Conservation (phyloP, 2,113 vertebrate species). For the Rhynchomys soricoides region DNA sequence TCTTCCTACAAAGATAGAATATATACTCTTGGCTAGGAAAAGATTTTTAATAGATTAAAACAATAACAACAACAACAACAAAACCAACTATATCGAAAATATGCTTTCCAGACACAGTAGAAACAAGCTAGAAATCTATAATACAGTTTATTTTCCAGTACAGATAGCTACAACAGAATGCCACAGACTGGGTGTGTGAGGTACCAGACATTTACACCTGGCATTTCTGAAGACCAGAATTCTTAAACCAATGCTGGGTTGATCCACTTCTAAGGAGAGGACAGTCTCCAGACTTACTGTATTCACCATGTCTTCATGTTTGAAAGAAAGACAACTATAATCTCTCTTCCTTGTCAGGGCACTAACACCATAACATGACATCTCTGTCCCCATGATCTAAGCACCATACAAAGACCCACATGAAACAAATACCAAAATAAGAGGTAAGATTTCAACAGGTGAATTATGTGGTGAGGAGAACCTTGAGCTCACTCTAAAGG, state of each 20-base stretch:
- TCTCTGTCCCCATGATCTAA: not conserved
- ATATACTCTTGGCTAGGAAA: not conserved
- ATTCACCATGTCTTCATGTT: not conserved
- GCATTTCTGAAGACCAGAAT: not conserved
- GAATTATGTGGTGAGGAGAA: not conserved
- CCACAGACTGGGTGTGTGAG: not conserved
- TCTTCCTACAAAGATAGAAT: no score
- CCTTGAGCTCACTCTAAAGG: not conserved
- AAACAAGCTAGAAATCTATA: not conserved
- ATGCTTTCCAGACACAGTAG: not conserved
- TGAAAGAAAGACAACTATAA: not conserved
- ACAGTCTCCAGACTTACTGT: not conserved
- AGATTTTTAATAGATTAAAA: not conserved
- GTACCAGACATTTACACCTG: not conserved
- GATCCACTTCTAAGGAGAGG: not conserved
- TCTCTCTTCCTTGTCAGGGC: no score
- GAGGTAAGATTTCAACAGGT: not conserved
- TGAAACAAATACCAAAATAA: not conserved
- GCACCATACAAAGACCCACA: not conserved
- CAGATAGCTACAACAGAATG: not conserved
- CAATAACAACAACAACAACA: no score
- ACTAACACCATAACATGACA: not conserved
- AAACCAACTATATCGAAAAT: not conserved
- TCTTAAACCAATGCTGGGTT: not conserved
- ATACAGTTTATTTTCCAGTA: not conserved